phyloP scores from a whole-genome alignment of 2,113 vertebrate species.

The Actenoides lindsayi region DNA sequence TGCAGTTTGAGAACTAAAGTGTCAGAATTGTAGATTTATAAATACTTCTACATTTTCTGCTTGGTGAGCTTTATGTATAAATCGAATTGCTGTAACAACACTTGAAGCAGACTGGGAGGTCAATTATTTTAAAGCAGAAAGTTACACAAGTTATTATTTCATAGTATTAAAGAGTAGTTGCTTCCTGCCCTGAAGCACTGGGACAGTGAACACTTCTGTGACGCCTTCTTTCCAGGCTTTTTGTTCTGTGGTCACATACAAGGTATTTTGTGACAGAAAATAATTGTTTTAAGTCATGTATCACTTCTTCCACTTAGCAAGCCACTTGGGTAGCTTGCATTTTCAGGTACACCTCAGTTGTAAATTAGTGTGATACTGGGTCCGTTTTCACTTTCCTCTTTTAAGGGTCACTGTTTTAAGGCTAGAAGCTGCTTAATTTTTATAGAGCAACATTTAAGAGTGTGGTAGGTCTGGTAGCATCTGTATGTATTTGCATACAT shows the following conservation, averaged over 20 bases:
- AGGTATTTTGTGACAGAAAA: background rate
- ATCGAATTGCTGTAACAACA: background rate
- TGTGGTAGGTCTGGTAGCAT: background rate
- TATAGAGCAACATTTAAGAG: background rate
- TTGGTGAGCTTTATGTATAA: conserved; percentile 19
- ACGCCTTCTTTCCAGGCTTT: background rate
- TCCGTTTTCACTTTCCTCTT: background rate
- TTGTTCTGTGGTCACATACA: background rate
- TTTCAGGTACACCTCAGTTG: background rate
- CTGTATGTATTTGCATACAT: background rate
- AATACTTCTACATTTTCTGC: conserved; percentile 30
- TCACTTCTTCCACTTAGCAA: background rate
- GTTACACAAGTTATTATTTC: background rate
- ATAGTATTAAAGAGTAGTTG: background rate
- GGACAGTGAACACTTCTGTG: background rate
- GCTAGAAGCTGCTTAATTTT: conserved; percentile 11
- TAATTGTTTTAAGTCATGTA: background rate
- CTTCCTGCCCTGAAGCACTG: background rate
- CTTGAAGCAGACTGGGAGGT: background rate
- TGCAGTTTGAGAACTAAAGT: background rate
- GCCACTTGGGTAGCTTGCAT: background rate
- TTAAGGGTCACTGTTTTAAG: background rate
- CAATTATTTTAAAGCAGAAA: conserved; percentile 53
- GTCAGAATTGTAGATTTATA: conserved; percentile 18
- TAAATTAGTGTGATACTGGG: background rate